Evolutionary conservation across 2,888 invertebrate species (phyloP).

Genomic region (Rapana venosa): DNA sequence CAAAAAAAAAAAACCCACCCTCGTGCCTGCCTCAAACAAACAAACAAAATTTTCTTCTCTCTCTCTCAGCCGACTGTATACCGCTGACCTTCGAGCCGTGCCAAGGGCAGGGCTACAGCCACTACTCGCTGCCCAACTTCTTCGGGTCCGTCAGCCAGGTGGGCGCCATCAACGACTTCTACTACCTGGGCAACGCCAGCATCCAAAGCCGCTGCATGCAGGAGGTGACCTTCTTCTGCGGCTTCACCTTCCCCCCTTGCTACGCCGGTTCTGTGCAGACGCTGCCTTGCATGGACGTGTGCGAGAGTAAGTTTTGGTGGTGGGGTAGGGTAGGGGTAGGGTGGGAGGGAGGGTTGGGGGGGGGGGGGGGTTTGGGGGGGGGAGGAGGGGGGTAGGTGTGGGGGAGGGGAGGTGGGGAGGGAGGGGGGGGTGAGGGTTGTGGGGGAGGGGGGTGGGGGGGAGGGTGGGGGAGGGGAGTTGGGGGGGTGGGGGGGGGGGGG

Average conservation of each 20-base stretch:
- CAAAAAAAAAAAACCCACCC: too few species aligned
- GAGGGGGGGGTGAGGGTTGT: neutral
- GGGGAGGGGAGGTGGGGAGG: neutral
- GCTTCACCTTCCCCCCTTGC: slow-evolving; percentile 45
- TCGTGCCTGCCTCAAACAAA: too few species aligned
- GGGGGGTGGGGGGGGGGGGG: too few species aligned
- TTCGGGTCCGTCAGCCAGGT: neutral
- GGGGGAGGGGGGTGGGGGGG: too few species aligned
- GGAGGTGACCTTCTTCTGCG: slow-evolving; percentile 47
- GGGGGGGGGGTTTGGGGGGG: neutral
- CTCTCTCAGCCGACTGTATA: slow-evolving; percentile 38
- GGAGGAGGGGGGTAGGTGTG: neutral
- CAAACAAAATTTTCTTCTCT: neutral
- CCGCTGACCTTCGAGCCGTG: slow-evolving; percentile 41
- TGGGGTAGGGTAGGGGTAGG: too few species aligned
- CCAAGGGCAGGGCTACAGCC: slow-evolving; percentile 31
- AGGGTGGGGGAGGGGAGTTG: too few species aligned
- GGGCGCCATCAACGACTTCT: neutral
- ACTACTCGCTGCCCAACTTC: slow-evolving; percentile 35
- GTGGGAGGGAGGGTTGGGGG: neutral
- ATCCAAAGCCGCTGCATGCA: slow-evolving; percentile 36
- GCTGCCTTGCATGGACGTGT: slow-evolving; percentile 12
- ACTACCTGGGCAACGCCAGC: slow-evolving; percentile 34
- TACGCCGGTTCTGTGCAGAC: neutral
- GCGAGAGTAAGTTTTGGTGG: slow-evolving; percentile 22